Evolutionary conservation across 2,797 vertebrate species (phyloP).

Genomic region (Percopsis omiscomaycus): DNA sequence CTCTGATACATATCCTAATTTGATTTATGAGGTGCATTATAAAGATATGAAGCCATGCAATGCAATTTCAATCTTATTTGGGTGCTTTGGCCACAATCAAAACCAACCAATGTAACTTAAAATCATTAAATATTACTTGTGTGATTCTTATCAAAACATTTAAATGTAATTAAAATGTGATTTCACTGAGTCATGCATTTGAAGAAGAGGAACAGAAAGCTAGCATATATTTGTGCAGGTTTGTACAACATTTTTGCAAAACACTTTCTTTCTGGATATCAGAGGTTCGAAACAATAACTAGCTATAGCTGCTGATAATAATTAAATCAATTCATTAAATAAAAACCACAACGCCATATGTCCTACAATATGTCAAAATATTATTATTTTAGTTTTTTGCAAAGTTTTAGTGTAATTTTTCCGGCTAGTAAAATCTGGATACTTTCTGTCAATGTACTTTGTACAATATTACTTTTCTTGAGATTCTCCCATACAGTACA

Average conservation of each 20-base stretch:
- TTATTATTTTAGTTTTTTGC: too few species aligned
- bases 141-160: constrained; percentile 16
- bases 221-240: too few species aligned
- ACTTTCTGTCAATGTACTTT: too few species aligned
- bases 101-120: constrained; percentile 25
- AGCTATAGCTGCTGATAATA: too few species aligned
- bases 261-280: too few species aligned
- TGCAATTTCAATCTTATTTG: constrained; percentile 42
- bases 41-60: constrained; percentile 18
- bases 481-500: background rate
- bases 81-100: constrained; percentile 42
- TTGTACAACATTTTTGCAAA: too few species aligned
- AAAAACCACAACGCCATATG: too few species aligned
- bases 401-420: too few species aligned
- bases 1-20: constrained; percentile 32
- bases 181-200: constrained; percentile 38
- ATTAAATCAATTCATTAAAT: too few species aligned
- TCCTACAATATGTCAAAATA: too few species aligned
- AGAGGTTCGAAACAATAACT: background rate
- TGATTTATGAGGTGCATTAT: constrained; percentile 30
- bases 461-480: background rate
- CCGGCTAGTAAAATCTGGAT: too few species aligned
- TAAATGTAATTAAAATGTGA: constrained; percentile 40
- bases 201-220: background rate
- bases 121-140: constrained; percentile 39